phyloP scores from a whole-genome alignment of 2,888 invertebrate species.

The Cheilosia soror region DNA sequence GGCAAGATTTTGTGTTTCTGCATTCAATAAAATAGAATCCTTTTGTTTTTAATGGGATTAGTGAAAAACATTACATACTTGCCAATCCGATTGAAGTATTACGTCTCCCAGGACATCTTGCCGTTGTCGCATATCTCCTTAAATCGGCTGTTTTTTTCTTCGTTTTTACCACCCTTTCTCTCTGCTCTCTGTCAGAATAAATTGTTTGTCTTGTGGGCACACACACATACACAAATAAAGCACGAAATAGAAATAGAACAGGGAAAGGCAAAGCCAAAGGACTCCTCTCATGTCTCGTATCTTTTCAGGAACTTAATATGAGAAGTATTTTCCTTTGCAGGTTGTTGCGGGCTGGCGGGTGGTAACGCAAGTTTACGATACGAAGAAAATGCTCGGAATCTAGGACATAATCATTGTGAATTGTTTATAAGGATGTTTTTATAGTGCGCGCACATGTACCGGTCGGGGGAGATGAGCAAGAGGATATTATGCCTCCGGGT shows the following conservation, averaged over 20 bases:
- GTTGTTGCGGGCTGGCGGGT: conserved; percentile 11
- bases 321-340: conserved; percentile 61
- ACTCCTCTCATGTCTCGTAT: conserved; percentile 8
- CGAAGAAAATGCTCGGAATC: conserved; percentile 59
- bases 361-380: conserved; percentile 33
- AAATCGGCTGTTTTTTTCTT: conserved; percentile 22
- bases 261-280: neutral
- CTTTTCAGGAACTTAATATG: conserved; percentile 65
- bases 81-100: conserved; percentile 49
- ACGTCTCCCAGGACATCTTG: conserved; percentile 31
- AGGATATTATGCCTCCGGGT: conserved; percentile 32
- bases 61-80: conserved; percentile 1
- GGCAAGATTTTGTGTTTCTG: conserved; percentile 1
- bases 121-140: conserved; percentile 35
- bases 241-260: neutral
- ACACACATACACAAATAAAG: neutral
- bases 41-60: conserved; percentile 5
- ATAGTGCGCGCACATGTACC: conserved; percentile 49
- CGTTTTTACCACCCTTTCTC: conserved; percentile 14
- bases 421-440: conserved; percentile 64
- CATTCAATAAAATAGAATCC: neutral
- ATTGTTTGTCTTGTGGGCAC: conserved; percentile 58
- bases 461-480: neutral
- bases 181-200: conserved; percentile 38
- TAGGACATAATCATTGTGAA: conserved; percentile 71